Base-by-base conservation (phyloP, 2,113 vertebrate genomes). In the Cricetomys ansorgei region DNA sequence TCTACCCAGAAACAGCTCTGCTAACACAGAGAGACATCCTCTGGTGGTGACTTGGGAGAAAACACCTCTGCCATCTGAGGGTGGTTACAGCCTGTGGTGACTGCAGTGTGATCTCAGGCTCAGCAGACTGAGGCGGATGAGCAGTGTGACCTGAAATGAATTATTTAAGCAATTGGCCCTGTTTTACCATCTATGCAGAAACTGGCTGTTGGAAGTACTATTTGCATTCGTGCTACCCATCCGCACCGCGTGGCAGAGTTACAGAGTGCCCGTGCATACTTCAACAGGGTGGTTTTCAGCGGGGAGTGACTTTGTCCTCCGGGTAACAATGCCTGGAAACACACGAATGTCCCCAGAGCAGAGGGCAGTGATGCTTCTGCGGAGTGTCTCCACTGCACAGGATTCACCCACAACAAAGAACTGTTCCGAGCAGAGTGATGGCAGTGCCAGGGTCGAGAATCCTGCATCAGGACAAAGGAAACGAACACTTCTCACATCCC, bases 361-460 rank as follows among this genome's bases (percentile, higher is more conserved):
- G 65, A 72, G 27, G 23, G 17, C 67, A 3, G 53, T 4, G 29
- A 12, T 34, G 21, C 53, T n/a, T n/a, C n/a, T n/a, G 25, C 31
- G 0, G 3, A 64, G 57, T 8, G 6, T 19, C 23, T 37, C 37
- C 10, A 1, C 6, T 3, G 0, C 48, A 45, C 69, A 48, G 29
- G 34, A 34, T 16, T 5, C 31, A 27, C 21, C 3, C 19, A 21
- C 10, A 8, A 6, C 53, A 19, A 8, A 65, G 75, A 50, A 1
- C 37, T 29, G 29, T 48, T 59, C 48, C 4, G 62, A 53, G 37
- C 53, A 3, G 25, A 57, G 43, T 4, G 40, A 48, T 16, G 0
- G 1, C 3, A 25, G 48, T 4, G 29, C 25, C 17, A 29, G 23
- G 55, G 43, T 1, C 2, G 55, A n/a, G 80, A 81, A 45, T 21